Evolutionary conservation across 2,113 vertebrate genomes (phyloP), one percentile per base, ranked within the genome.

Genomic region (Pteruthius melanotis): DNA sequence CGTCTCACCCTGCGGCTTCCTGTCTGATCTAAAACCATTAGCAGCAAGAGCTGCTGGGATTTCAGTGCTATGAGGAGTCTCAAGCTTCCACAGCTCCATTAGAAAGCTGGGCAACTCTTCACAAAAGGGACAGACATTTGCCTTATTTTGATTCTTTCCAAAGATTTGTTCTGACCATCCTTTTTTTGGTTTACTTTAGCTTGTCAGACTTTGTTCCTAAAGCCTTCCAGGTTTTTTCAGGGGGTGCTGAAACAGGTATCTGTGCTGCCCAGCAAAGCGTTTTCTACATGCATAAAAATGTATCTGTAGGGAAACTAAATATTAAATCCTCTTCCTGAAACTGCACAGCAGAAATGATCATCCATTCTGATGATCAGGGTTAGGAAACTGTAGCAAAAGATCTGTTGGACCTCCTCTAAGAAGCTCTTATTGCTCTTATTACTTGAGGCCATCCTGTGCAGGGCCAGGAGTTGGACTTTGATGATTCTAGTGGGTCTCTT

Each of bases 1-100:
- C 4, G 0, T 61, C 54, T 89, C n/a, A 49, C 63, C 65, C 88
- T 3, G 31, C 72, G 80, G 93, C 93, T 90, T 69, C 54, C 78
- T 80, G 69, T 89, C 76, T 90, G 74, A 90, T 76, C 60, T 94
- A 68, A 96, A 93, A 87, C 33, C 86, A 86, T 92, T 89, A 78
- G n/a, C 1, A 6, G 75, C 80, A 90, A 93, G 23, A 86, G 26
- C 79, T 93, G 64, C 76, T 71, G 76, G 49, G 80, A 64, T 87
- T 86, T 92, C 90, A 72, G 60, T 15, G 50, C 49, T 82, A 3
- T 2, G 0, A 71, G 82, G 33, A 35, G 22, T 79, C 91, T 72
- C 86, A 82, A 33, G 65, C 28, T 83, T 88, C 42, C 85, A 37
- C 52, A 56, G 68, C 3, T 8, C 16, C 40, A 7, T 70, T 35